Base-by-base conservation (phyloP, 2,113 vertebrate species). In the Vicugna pacos region DNA sequence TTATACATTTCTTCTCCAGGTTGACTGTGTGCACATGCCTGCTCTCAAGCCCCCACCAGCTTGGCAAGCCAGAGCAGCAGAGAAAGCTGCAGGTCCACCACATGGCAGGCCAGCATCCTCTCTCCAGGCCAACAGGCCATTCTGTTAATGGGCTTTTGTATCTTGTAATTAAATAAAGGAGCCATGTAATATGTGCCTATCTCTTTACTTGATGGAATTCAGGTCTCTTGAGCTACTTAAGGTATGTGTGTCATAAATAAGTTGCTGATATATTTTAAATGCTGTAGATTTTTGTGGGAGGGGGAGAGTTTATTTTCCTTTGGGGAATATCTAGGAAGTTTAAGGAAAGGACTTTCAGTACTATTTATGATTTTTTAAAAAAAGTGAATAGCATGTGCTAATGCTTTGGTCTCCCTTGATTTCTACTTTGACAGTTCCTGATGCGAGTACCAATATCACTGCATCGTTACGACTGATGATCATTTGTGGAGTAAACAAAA, bases 131-230 rank as follows among this genome's bases (percentile, higher is more conserved):
- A 94, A 62, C 96, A 92, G 96, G 76, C 93, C 92, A 75, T 97
- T 94, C 96, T 91, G 96, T 92, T 98, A 97, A 97, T 97, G 97
- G 92, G 93, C 95, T 98, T 96, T 97, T 94, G 93, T 95, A 95
- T 96, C 95, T 91, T n/a, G 84, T 97, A 98, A 98, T 98, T 97
- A 97, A 98, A 98, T 98, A 97, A 98, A 97, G 95, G 92, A 94
- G 75, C 72, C 86, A 94, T 77, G 89, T 95, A 95, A 97, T 97
- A 80, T 72, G 85, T 77, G 92, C 80, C 96, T 97, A 97, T 97
- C 95, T 97, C 87, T 97, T 97, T 85, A 85, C 95, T 98, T 97
- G 96, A 98, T 97, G 92, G 94, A 96, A 97, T 97, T 84, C 72
- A 93, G 52, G 28, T 84, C 91, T 97, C 95, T 94, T 93, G 87